These are phyloP conservation scores for Chiroxiphia lanceolata DNA, from an alignment of 2,797 vertebrate species.

Conservation along the genomic window DNA sequence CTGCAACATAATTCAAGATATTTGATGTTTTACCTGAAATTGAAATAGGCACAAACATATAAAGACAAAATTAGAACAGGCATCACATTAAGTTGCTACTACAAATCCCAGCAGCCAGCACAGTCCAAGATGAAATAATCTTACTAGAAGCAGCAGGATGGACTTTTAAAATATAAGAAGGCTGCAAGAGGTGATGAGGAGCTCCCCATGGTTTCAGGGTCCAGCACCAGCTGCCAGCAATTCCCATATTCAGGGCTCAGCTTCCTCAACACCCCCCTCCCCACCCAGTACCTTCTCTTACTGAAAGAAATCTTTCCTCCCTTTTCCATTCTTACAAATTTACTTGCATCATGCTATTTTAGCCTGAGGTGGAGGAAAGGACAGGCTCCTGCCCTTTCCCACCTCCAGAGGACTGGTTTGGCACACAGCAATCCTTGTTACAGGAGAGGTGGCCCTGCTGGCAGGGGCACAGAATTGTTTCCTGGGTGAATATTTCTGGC, in stretches of 20 bases:
- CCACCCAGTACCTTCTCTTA: neutral
- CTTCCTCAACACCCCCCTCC: neutral
- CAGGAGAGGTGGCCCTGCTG: neutral
- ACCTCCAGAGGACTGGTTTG: neutral
- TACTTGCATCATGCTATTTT: neutral
- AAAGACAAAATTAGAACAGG: neutral
- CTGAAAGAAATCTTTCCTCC: neutral
- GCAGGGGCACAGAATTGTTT: neutral
- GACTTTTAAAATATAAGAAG: neutral
- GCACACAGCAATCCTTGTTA: neutral
- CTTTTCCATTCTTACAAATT: neutral
- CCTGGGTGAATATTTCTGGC: neutral
- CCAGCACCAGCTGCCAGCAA: neutral
- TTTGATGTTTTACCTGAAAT: slow-evolving; percentile 73
- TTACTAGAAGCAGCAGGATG: neutral
- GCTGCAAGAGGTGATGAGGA: neutral
- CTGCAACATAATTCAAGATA: slow-evolving; percentile 60
- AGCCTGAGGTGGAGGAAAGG: neutral
- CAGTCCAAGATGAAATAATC: neutral
- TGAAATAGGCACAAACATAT: neutral
- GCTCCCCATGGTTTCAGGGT: neutral
- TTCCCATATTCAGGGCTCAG: neutral
- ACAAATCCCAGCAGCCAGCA: neutral
- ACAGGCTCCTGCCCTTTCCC: neutral
- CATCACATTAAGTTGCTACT: neutral